A percentile compares a stretch with the other conserved stretches of the same genome.
phyloP scores from a whole-genome alignment of 2,113 vertebrate species.

The Pomatostomus ruficeps region DNA sequence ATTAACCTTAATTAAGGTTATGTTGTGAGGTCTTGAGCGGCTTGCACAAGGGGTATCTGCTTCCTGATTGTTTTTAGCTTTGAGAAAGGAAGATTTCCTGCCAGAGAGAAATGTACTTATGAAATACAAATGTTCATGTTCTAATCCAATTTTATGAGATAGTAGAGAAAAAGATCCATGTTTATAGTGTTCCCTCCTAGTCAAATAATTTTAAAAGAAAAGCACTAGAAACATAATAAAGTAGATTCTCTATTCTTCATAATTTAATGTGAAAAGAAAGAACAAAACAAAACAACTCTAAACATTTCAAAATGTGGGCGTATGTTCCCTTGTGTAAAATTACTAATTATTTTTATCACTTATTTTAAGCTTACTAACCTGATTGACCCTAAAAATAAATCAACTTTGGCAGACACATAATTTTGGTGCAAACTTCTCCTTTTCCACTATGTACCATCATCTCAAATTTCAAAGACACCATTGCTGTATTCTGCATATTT shows the following conservation, averaged over 20 bases:
- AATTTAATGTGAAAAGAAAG: background rate
- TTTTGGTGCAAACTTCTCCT: background rate
- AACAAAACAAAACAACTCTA: background rate
- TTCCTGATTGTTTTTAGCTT: background rate
- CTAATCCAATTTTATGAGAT: background rate
- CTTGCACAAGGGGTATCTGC: background rate
- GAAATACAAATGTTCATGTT: background rate
- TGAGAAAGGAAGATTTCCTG: background rate
- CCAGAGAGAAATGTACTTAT: background rate
- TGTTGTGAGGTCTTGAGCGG: background rate
- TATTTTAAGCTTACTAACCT: background rate
- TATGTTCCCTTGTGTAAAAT: background rate
- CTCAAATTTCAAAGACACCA: background rate
- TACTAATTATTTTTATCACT: background rate
- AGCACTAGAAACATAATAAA: background rate
- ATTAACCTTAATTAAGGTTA: background rate
- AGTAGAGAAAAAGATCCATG: background rate
- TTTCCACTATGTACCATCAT: background rate
- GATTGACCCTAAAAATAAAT: background rate
- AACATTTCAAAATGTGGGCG: fast-evolving
- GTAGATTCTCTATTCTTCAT: background rate
- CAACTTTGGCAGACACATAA: background rate
- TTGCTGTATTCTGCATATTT: background rate
- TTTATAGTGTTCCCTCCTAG: fast-evolving
- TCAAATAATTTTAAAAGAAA: background rate